Conservation (phyloP, 2,797 vertebrate genomes). For the Graptemys geographica region DNA sequence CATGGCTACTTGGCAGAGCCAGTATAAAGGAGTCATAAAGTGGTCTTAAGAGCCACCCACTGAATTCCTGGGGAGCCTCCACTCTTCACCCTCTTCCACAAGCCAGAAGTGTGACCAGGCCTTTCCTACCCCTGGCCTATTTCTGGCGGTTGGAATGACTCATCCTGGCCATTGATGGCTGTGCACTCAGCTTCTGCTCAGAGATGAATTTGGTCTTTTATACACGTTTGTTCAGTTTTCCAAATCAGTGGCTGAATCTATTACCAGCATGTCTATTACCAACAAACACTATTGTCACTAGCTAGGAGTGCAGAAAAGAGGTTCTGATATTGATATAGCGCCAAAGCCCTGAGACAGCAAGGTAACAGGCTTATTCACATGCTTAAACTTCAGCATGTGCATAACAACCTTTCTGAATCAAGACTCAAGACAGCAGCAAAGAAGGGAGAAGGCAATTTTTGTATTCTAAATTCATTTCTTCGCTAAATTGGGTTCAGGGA, state of each 20-base stretch:
- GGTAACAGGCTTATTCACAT: neutral
- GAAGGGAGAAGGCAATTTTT: fast-evolving
- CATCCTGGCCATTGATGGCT: neutral
- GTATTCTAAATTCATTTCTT: neutral
- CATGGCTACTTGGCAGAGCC: neutral
- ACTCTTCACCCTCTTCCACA: neutral
- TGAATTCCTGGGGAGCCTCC: neutral
- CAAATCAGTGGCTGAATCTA: neutral
- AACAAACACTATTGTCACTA: neutral
- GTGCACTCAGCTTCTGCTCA: neutral
- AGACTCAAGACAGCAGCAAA: neutral
- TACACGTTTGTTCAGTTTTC: neutral
- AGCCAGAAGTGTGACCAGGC: neutral
- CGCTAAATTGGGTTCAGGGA: neutral
- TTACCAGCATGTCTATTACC: neutral
- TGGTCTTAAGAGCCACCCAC: neutral
- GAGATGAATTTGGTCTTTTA: neutral
- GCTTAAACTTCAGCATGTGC: neutral
- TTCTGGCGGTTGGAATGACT: neutral
- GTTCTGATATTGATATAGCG: neutral
- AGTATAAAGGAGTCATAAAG: neutral
- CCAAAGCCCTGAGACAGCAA: neutral
- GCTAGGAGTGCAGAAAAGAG: neutral
- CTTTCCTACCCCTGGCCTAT: neutral
- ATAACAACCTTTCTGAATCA: neutral